phyloP scores from a whole-genome alignment of 2,797 vertebrate genomes.

The Sciurus carolinensis region DNA sequence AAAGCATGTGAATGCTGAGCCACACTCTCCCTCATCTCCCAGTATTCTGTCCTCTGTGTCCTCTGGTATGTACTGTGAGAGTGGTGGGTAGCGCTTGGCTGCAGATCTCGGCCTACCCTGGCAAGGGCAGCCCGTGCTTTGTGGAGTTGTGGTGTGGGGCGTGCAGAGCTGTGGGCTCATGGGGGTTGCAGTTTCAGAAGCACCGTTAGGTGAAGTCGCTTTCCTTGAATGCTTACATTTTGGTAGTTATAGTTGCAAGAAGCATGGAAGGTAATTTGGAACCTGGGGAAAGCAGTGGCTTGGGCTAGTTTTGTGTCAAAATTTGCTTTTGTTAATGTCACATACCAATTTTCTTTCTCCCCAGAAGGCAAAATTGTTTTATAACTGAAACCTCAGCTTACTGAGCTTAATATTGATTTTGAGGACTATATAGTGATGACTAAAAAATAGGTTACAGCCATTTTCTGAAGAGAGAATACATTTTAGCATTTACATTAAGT shows the following conservation, averaged over 20 bases:
- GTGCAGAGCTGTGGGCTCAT: background rate
- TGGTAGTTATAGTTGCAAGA: conserved; percentile 5
- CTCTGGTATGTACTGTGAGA: background rate
- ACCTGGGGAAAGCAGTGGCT: background rate
- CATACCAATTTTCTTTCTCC: conserved; percentile 38
- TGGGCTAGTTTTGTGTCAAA: conserved; percentile 46
- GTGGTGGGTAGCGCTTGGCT: background rate
- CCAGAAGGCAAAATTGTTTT: conserved; percentile 30
- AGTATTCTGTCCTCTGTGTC: background rate
- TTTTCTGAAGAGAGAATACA: conserved; percentile 51
- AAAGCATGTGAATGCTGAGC: background rate
- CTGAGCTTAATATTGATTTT: conserved; percentile 55
- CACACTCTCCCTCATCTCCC: background rate
- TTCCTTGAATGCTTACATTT: conserved; percentile 22
- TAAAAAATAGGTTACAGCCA: conserved; percentile 69
- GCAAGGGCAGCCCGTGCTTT: background rate
- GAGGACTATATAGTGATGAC: background rate
- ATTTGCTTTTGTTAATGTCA: conserved; percentile 61
- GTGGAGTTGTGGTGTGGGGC: background rate
- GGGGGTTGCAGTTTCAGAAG: background rate
- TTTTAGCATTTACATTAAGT: conserved; percentile 52
- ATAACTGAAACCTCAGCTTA: conserved; percentile 46
- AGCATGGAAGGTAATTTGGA: conserved; percentile 9
- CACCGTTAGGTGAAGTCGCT: background rate
- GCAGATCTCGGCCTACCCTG: background rate